Evolutionary conservation across 2,797 vertebrate species (phyloP).

Genomic region (Brachyalestes nurse): DNA sequence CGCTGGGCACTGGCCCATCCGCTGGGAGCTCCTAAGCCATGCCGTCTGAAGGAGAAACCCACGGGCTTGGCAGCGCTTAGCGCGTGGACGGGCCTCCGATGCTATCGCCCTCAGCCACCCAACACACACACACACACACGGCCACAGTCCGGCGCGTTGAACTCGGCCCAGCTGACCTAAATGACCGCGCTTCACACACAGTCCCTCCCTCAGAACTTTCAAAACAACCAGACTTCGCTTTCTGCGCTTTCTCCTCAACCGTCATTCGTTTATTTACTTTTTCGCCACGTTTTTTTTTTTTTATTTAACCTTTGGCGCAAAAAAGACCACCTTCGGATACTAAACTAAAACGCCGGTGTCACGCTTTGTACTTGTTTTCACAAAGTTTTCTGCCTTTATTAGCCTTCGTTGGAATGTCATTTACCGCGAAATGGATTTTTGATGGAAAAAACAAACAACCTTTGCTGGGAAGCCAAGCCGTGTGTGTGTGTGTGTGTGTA

Average conservation of each 20-base stretch:
- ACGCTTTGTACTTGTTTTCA: slow-evolving; percentile 24
- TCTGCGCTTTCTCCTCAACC: slow-evolving; percentile 56
- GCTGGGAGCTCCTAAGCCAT: slow-evolving; percentile 82
- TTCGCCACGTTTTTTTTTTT: slow-evolving; percentile 25
- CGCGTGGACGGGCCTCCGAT: slow-evolving; percentile 72
- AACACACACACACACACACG: slow-evolving; percentile 32
- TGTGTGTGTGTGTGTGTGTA: too few relatives aligned
- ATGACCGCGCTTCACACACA: slow-evolving; percentile 66
- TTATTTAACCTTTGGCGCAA: slow-evolving; percentile 57
- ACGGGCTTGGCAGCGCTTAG: slow-evolving; percentile 83
- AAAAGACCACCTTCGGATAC: slow-evolving; percentile 47
- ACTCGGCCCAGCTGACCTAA: slow-evolving; percentile 60
- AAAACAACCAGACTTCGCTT: slow-evolving; percentile 44
- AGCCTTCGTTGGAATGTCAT: not conserved
- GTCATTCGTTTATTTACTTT: slow-evolving; percentile 28
- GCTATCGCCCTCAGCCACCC: slow-evolving; percentile 77
- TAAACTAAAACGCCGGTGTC: slow-evolving; percentile 52
- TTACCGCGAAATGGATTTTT: slow-evolving; percentile 30
- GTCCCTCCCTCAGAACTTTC: slow-evolving; percentile 58
- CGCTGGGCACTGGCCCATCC: slow-evolving; percentile 81
- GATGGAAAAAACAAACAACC: slow-evolving; percentile 31
- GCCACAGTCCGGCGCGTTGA: slow-evolving; percentile 43
- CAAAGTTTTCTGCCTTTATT: slow-evolving; percentile 2
- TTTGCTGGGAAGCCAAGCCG: slow-evolving; percentile 36
- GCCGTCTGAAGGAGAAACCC: slow-evolving; percentile 82